These are phyloP conservation scores for Drosophila rubida DNA, from an alignment of 2,888 invertebrate genomes.

Conservation along the genomic window DNA sequence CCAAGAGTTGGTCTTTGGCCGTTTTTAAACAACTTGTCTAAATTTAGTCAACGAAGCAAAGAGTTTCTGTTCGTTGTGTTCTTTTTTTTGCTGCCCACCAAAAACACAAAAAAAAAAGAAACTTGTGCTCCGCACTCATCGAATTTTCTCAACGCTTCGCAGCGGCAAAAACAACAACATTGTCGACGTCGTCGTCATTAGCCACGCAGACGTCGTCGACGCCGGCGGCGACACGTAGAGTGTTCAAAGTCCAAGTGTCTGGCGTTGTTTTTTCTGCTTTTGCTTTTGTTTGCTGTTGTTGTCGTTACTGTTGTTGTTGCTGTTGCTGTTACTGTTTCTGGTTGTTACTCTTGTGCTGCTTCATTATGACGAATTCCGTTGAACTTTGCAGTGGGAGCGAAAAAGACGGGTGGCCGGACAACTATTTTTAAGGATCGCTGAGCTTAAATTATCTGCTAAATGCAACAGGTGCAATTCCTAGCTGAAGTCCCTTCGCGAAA, in stretches of 20 bases:
- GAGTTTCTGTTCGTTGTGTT: conserved; percentile 33
- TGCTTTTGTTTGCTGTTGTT: conserved; percentile 14
- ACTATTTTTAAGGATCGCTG: background rate
- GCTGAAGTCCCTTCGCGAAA: background rate
- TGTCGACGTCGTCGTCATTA: conserved; percentile 50
- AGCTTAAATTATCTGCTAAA: conserved; percentile 9
- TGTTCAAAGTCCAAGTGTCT: conserved; percentile 69
- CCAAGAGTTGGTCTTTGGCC: conserved; percentile 55
- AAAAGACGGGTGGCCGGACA: background rate
- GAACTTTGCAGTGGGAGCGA: conserved; percentile 21
- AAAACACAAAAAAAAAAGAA: conserved; percentile 21
- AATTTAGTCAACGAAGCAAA: conserved; percentile 57
- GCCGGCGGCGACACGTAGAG: conserved; percentile 52
- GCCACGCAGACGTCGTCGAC: conserved; percentile 46
- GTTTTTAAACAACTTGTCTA: conserved; percentile 46
- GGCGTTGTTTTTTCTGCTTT: conserved; percentile 24
- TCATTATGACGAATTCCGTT: conserved; percentile 56
- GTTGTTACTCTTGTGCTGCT: conserved; percentile 42
- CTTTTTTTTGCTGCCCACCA: conserved; percentile 13
- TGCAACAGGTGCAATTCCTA: conserved; percentile 10
- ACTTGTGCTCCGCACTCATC: conserved; percentile 39
- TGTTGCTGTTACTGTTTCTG: conserved; percentile 8
- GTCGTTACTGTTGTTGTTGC: background rate
- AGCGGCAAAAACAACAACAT: conserved; percentile 5
- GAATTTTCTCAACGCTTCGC: conserved; percentile 48